Base-by-base conservation (phyloP, 2,113 vertebrate genomes). In the Microcebus ravelobensis region DNA sequence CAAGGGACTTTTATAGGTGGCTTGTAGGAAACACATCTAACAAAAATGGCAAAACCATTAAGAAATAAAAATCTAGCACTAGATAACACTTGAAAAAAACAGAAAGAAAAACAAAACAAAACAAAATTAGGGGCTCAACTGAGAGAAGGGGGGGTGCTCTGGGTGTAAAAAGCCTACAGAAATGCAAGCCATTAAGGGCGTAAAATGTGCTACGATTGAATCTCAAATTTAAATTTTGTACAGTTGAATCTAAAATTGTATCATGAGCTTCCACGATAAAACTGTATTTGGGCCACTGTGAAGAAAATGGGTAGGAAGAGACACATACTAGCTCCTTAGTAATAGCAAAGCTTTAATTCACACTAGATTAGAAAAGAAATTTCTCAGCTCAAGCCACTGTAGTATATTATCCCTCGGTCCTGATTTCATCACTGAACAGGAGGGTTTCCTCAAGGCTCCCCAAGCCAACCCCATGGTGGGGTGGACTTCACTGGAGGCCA, bases 11-110 rank as follows among this genome's bases (percentile, higher is more conserved):
- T 55, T 59, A n/a, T 48, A 34, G 57, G 63, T 11, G 82, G n/a
- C 42, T 71, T 14, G 1, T 27, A 95, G 59, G 45, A 93, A 86
- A 67, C 52, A 68, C 57, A 77, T 82, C 52, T 80, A 57, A 93
- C 21, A 83, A 83, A 92, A 86, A 94, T 79, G 59, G 11, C 31
- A 95, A 94, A 96, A 83, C 1, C 8, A 48, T 65, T 50, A 81
- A 71, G 20, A 81, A 65, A 82, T 63, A 91, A 65, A 84, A 85
- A 57, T 21, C n/a, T 34, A 94, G 55, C 8, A 52, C 68, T 31
- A 84, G 71, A 71, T 57, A 90, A 63, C 61, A 63, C 29, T 63
- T 29, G 23, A 65, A 61, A 21, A 84, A 73, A 14, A 34, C 15
- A 59, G n/a, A 23, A 59, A 21, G 88, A 29, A 71, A 45, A 73